Conservation (phyloP, 2,113 vertebrate species). For the Brachypodius melanocephalos region DNA sequence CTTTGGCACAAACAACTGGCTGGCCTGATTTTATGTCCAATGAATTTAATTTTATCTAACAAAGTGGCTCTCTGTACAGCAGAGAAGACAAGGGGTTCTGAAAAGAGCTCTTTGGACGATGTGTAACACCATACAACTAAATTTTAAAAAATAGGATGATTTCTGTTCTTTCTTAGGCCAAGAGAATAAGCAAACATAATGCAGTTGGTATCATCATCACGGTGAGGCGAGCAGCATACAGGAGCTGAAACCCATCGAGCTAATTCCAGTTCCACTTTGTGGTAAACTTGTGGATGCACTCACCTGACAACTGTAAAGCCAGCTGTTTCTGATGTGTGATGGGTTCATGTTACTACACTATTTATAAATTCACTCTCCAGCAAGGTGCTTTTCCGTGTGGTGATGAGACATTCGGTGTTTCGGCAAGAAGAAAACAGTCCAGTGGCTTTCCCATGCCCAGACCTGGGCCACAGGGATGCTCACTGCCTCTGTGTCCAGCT, state of each 20-base stretch:
- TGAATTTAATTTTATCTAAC: background rate
- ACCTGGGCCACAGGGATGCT: background rate
- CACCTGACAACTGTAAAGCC: background rate
- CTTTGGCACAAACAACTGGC: constrained; percentile 14
- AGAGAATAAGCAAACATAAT: background rate
- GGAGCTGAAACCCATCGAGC: background rate
- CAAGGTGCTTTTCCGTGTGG: background rate
- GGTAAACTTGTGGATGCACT: background rate
- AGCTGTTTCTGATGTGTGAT: background rate
- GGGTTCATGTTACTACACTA: background rate
- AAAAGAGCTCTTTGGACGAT: background rate
- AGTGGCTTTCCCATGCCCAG: background rate
- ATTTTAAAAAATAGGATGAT: accelerated
- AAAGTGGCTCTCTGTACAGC: background rate
- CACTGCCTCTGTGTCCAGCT: background rate
- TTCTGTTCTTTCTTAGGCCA: background rate
- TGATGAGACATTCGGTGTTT: background rate
- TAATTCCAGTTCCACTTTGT: background rate
- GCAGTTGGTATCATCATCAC: background rate
- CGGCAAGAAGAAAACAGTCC: background rate
- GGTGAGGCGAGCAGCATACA: background rate
- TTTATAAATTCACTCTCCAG: background rate
- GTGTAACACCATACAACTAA: background rate
- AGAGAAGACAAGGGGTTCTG: background rate
- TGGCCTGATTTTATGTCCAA: background rate